These are phyloP conservation scores for Dallia pectoralis DNA, from an alignment of 2,797 vertebrate species.

Conservation along the genomic window DNA sequence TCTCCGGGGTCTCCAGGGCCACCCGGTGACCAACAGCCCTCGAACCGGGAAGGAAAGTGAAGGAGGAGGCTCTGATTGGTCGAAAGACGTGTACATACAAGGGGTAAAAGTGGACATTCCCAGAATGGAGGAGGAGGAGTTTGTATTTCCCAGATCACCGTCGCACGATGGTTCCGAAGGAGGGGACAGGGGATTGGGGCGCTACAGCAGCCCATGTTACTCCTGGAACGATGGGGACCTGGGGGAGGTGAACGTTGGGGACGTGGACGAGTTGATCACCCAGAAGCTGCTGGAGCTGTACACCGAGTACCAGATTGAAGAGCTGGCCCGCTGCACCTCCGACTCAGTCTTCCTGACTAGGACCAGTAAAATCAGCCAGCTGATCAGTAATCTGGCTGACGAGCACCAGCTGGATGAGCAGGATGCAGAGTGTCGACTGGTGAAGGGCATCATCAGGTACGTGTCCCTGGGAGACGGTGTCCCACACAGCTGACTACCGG, in stretches of 20 bases:
- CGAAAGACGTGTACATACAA: slow-evolving; percentile 70
- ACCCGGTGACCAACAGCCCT: slow-evolving; percentile 24
- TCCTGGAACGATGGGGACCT: slow-evolving; percentile 77
- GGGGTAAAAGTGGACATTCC: slow-evolving; percentile 85
- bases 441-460: slow-evolving; percentile 83
- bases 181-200: neutral
- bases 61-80: slow-evolving; percentile 38
- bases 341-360: slow-evolving; percentile 94
- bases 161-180: slow-evolving; percentile 27
- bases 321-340: slow-evolving; percentile 90
- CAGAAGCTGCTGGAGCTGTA: slow-evolving; percentile 93
- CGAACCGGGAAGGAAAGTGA: slow-evolving; percentile 52
- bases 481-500: too few species aligned
- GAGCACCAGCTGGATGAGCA: slow-evolving; percentile 93
- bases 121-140: slow-evolving; percentile 71
- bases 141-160: slow-evolving; percentile 14
- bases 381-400: slow-evolving; percentile 92
- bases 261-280: slow-evolving; percentile 88
- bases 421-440: slow-evolving; percentile 90
- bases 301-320: slow-evolving; percentile 94
- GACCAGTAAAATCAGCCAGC: slow-evolving; percentile 90
- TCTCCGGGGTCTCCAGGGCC: slow-evolving; percentile 46
- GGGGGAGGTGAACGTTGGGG: slow-evolving; percentile 76
- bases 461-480: neutral
- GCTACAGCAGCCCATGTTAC: slow-evolving; percentile 42